Evolutionary conservation across 2,888 invertebrate genomes (phyloP).

Genomic region (Papilio demoleus): DNA sequence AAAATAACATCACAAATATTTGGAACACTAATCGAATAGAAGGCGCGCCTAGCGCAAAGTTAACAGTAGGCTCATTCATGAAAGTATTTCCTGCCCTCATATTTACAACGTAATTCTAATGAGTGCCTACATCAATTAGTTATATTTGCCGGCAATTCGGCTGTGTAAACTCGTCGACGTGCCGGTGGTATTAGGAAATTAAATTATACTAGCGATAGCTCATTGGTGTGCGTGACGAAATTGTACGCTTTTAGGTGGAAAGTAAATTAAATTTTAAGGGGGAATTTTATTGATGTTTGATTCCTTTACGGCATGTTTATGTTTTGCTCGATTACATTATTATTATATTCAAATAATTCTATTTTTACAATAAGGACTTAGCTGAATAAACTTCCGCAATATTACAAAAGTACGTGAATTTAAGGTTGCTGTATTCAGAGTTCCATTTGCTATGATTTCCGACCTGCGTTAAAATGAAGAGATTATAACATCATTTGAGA

Average conservation of each 20-base stretch:
- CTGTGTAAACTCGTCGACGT: constrained; percentile 51
- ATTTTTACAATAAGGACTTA: no score
- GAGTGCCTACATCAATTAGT: constrained; percentile 67
- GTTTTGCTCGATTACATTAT: neutral
- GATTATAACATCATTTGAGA: no score
- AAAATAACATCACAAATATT: constrained; percentile 22
- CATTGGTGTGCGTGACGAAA: constrained; percentile 33
- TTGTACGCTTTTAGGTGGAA: constrained; percentile 31
- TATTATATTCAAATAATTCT: neutral
- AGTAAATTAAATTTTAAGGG: constrained; percentile 40
- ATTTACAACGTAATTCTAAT: constrained; percentile 59
- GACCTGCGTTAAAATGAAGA: no score
- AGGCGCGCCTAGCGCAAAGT: constrained; percentile 35
- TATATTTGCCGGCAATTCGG: constrained; percentile 53
- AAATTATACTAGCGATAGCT: constrained; percentile 59
- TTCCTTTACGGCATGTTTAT: neutral
- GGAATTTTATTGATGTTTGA: constrained; percentile 3
- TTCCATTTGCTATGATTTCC: no score
- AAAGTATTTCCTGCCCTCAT: constrained; percentile 49
- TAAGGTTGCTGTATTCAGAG: no score
- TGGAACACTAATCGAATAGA: constrained; percentile 24
- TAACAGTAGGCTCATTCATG: constrained; percentile 33
- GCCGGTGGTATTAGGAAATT: constrained; percentile 59
- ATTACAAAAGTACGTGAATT: no score
- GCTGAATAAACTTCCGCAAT: no score